phyloP scores from a whole-genome alignment of 2,888 invertebrate species.

The Andrena hattorfiana region DNA sequence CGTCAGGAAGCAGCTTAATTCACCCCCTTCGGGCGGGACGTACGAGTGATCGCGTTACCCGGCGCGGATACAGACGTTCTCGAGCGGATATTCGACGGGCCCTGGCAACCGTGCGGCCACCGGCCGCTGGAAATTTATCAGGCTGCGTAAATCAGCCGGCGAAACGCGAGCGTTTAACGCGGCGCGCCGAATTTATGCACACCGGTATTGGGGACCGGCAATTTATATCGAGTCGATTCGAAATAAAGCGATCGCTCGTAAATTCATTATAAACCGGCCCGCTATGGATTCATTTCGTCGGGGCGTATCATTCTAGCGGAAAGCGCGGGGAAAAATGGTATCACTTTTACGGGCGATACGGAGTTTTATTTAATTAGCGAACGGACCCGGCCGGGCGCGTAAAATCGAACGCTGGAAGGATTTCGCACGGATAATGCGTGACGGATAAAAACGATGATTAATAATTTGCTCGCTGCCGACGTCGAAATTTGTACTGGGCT shows the following conservation, averaged over 20 bases:
- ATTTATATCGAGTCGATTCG: slow-evolving; percentile 52
- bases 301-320: background rate
- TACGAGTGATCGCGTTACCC: slow-evolving; percentile 34
- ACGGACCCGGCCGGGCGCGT: background rate
- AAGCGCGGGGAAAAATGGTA: slow-evolving; percentile 5
- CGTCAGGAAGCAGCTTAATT: slow-evolving; percentile 38
- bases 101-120: background rate
- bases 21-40: slow-evolving; percentile 19
- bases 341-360: slow-evolving; percentile 40
- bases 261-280: slow-evolving; percentile 56
- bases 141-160: slow-evolving; percentile 41
- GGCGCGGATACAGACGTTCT: background rate
- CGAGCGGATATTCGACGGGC: slow-evolving; percentile 4
- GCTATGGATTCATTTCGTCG: slow-evolving; percentile 40
- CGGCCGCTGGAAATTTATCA: slow-evolving; percentile 38
- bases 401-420: background rate
- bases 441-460: slow-evolving; percentile 5
- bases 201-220: slow-evolving; percentile 25
- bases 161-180: slow-evolving; percentile 33
- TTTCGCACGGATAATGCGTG: background rate
- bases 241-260: slow-evolving; percentile 58
- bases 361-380: slow-evolving; percentile 30
- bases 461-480: background rate
- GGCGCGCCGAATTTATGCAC: slow-evolving; percentile 43
- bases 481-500: background rate